Evolutionary conservation across 2,888 invertebrate species (phyloP), one percentile per base, ranked within the genome.

Genomic region (Ormyrus labotus): DNA sequence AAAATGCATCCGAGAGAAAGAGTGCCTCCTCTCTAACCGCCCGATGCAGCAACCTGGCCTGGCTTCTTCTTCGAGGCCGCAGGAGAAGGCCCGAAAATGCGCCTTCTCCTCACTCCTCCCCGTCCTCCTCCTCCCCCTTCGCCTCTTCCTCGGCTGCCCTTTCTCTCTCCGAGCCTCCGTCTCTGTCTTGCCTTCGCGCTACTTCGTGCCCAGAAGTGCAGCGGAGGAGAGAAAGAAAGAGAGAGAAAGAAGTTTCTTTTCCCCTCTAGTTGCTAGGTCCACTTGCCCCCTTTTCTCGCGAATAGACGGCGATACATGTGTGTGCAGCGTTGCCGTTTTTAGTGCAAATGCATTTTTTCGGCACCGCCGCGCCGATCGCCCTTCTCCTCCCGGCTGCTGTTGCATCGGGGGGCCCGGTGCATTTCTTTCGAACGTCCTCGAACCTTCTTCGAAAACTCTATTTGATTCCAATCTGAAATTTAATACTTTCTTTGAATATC

Each of bases 261-360:
- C 63, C 77, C 80, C 82, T 80, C 80, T 82, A 82, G 82, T 80
- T 82, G 82, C 82, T 80, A 82, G 82, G 86, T 85, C 88, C 88
- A 88, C 87, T 88, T 88, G 87, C 86, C 87, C 87, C 87, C 86
- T 86, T 87, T 86, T 84, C 86, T 86, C 83, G 81, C 75, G 84
- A 79, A 82, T 83, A 87, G 87, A 89, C 87, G 87, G 80, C 82
- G 84, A 79, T 81, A 83, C 82, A 80, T 64, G 81, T 75, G 72
- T 71, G 76, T 61, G 73, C 80, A 64, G 60, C 73, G 79, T 82
- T 82, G 79, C 82, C 79, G 63, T 57, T 82, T 78, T 82, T 72
- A 73, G 73, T 65, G 70, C 79, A 79, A 81, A 72, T 80, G 79
- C 75, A 80, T 76, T 80, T 73, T 82, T 79, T 71, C 67, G 74